Evolutionary conservation across 2,797 vertebrate genomes (phyloP).

Genomic region (Ambastaia sidthimunki): DNA sequence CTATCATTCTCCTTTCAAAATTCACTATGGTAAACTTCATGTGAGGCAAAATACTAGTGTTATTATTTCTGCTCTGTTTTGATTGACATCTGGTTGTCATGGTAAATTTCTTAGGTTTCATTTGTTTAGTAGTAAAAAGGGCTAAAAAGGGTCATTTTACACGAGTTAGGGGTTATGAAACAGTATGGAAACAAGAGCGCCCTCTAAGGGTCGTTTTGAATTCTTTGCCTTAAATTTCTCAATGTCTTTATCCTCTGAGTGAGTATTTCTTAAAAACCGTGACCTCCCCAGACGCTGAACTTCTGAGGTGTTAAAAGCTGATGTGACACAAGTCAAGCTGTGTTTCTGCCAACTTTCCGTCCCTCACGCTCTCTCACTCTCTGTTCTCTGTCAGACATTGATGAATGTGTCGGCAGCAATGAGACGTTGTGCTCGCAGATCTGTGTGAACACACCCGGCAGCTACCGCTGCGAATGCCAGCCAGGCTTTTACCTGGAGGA

Average conservation of each 20-base stretch:
- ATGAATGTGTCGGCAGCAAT: conserved; percentile 87
- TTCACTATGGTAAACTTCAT: neutral
- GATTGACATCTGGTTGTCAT: neutral
- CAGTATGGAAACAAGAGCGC: neutral
- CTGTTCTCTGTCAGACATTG: conserved; percentile 80
- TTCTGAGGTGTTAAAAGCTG: conserved; percentile 7
- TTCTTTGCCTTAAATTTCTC: neutral
- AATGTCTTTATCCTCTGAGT: neutral
- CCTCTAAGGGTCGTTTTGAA: neutral
- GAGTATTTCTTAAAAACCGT: conserved; percentile 3
- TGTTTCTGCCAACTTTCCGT: neutral
- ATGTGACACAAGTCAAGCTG: conserved; percentile 4
- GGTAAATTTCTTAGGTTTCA: too few species aligned
- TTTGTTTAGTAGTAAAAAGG: too few species aligned
- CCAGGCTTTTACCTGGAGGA: conserved; percentile 86
- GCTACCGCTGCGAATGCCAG: conserved; percentile 91
- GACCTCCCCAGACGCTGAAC: neutral
- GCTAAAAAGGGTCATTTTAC: neutral
- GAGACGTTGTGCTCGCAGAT: conserved; percentile 86
- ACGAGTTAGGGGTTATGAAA: too few species aligned
- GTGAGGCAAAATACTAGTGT: too few species aligned
- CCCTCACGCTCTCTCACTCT: conserved; percentile 38
- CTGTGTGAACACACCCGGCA: conserved; percentile 90
- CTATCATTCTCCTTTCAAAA: neutral
- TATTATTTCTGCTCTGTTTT: too few species aligned